Evolutionary conservation across 2,797 vertebrate genomes (phyloP).

Genomic region (Molothrus aeneus): DNA sequence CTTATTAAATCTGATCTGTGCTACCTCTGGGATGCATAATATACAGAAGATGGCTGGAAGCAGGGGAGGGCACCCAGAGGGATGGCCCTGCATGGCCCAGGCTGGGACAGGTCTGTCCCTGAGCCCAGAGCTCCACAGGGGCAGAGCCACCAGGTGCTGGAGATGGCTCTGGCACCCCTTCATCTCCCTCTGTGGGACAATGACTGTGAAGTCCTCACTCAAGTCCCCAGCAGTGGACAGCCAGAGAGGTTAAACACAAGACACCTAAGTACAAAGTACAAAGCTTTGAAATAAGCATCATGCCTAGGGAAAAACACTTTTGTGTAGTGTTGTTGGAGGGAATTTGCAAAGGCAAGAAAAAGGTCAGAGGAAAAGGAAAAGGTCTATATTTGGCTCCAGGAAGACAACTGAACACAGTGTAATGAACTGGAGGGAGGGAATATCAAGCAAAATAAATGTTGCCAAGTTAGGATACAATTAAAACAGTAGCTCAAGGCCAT

Average conservation of each 20-base stretch:
- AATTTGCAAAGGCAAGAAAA: not conserved
- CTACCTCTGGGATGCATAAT: not conserved
- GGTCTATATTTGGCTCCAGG: constrained; percentile 7
- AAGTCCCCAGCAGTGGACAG: not conserved
- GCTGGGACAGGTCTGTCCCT: not conserved
- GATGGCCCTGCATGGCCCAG: not conserved
- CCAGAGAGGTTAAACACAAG: not conserved
- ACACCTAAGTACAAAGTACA: not conserved
- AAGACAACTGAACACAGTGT: not conserved
- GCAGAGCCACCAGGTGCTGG: not conserved
- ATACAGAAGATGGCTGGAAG: not conserved
- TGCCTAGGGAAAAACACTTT: not conserved
- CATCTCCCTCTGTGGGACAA: not conserved
- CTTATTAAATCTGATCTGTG: not conserved
- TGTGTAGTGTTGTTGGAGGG: not conserved
- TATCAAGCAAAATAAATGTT: not conserved
- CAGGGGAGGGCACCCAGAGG: not conserved
- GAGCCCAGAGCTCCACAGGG: not conserved
- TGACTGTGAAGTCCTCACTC: not conserved
- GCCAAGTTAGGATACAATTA: not conserved
- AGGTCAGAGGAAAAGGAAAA: constrained; percentile 26
- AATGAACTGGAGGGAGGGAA: not conserved
- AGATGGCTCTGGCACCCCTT: not conserved
- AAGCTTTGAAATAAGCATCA: not conserved
- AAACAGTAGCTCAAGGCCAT: not conserved